These are phyloP conservation scores for Spea bombifrons DNA, from an alignment of 2,113 vertebrate genomes.

Conservation along the genomic window DNA sequence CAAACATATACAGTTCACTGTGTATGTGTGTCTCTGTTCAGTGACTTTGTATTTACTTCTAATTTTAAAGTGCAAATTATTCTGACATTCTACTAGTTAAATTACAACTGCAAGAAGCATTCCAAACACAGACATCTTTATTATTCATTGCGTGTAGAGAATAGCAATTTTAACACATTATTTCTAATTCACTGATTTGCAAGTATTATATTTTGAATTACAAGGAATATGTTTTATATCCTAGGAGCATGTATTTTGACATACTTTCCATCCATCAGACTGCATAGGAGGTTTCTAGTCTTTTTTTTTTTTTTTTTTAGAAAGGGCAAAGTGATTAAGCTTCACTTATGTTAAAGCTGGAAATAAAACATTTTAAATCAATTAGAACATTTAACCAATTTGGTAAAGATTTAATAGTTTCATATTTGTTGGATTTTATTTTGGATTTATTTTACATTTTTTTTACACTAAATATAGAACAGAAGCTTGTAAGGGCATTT, in stretches of 20 bases:
- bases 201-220: neutral
- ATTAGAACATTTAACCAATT: neutral
- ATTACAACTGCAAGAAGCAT: neutral
- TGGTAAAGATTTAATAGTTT: neutral
- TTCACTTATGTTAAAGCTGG: neutral
- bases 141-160: neutral
- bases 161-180: neutral
- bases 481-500: neutral
- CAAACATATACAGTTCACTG: too few relatives aligned
- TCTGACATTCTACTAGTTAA: neutral
- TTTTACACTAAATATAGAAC: neutral
- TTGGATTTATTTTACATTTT: neutral
- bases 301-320: neutral
- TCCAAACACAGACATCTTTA: neutral
- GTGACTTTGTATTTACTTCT: too few relatives aligned
- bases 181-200: constrained; percentile 2
- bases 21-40: too few relatives aligned
- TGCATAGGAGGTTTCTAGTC: neutral
- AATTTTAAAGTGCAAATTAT: too few relatives aligned
- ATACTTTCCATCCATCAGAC: neutral
- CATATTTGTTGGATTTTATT: neutral
- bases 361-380: neutral
- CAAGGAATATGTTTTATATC: neutral
- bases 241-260: neutral
- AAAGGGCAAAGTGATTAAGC: constrained; percentile 2